Conservation (phyloP, 64 coral and sea anemone genomes). For the Hydrozoanthus tunicans region DNA sequence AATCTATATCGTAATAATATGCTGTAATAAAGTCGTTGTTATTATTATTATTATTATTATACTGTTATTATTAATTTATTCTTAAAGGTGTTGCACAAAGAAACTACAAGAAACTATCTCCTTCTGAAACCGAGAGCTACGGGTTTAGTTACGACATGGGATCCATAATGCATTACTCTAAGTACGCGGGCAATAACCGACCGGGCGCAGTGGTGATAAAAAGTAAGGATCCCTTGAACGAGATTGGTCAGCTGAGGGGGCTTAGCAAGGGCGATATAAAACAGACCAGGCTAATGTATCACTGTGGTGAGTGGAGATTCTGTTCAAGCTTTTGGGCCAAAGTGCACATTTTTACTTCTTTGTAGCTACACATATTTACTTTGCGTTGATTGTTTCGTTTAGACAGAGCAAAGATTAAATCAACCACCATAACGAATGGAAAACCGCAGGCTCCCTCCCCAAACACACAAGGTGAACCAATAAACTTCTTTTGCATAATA, state of each 20-base stretch:
- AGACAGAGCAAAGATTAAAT: not conserved
- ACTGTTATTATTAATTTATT: too few species aligned
- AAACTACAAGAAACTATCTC: slow-evolving; percentile 51
- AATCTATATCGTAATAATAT: too few species aligned
- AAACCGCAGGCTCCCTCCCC: not conserved
- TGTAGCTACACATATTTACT: too few species aligned
- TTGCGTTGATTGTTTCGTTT: not conserved
- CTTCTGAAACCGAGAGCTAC: slow-evolving; percentile 29
- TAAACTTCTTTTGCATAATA: too few species aligned
- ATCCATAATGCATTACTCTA: slow-evolving; percentile 88
- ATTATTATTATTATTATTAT: too few species aligned
- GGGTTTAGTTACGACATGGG: slow-evolving; percentile 66
- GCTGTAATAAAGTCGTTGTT: too few species aligned
- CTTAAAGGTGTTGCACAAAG: slow-evolving; percentile 24
- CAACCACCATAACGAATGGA: not conserved
- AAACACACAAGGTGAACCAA: not conserved
- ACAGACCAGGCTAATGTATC: slow-evolving; percentile 73
- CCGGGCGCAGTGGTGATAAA: slow-evolving; percentile 57
- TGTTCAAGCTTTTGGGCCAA: too few species aligned
- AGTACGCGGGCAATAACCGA: slow-evolving; percentile 69
- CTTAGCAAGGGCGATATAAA: slow-evolving; percentile 69
- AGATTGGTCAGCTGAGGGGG: slow-evolving; percentile 69
- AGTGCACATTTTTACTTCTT: too few species aligned
- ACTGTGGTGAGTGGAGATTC: slow-evolving; percentile 51
- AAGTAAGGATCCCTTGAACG: slow-evolving; percentile 9